A percentile compares a stretch with the other conserved stretches of the same genome.
Evolutionary conservation across 2,888 invertebrate genomes (phyloP).

Genomic region (Oscheius sp.): DNA sequence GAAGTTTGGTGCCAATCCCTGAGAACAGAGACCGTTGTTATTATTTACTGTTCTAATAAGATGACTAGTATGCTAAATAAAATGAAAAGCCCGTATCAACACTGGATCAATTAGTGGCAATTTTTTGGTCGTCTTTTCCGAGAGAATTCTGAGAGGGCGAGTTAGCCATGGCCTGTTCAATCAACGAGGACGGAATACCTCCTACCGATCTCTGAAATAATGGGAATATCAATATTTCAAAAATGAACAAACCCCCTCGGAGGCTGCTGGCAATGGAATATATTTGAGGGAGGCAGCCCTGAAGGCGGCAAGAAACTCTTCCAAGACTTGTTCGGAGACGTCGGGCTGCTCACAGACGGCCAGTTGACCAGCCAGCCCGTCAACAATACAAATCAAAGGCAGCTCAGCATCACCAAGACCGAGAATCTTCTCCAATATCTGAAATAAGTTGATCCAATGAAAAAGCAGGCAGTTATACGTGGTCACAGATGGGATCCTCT

Average conservation of each 20-base stretch:
- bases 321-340: constrained; percentile 59
- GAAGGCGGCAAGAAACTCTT: constrained; percentile 55
- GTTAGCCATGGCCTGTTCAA: constrained; percentile 44
- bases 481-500: constrained; percentile 65
- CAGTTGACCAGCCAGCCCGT: constrained; percentile 56
- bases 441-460: constrained; percentile 15
- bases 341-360: constrained; percentile 65
- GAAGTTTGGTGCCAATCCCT: too few relatives aligned
- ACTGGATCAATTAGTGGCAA: not conserved
- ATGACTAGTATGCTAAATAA: not conserved
- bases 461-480: constrained; percentile 44
- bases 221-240: not conserved
- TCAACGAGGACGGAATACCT: constrained; percentile 47
- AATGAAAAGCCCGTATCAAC: not conserved
- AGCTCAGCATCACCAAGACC: constrained; percentile 61
- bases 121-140: constrained; percentile 15
- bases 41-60: constrained; percentile 1
- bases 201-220: constrained; percentile 38
- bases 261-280: constrained; percentile 46
- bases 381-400: constrained; percentile 63
- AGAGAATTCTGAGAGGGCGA: constrained; percentile 47
- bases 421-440: constrained; percentile 64
- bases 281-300: constrained; percentile 50
- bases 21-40: too few relatives aligned
- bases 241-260: not conserved